Percentiles rank a stretch among this genome's conserved stretches.
phyloP scores from a whole-genome alignment of 2,888 invertebrate genomes.

The Parnassius mnemosyne region DNA sequence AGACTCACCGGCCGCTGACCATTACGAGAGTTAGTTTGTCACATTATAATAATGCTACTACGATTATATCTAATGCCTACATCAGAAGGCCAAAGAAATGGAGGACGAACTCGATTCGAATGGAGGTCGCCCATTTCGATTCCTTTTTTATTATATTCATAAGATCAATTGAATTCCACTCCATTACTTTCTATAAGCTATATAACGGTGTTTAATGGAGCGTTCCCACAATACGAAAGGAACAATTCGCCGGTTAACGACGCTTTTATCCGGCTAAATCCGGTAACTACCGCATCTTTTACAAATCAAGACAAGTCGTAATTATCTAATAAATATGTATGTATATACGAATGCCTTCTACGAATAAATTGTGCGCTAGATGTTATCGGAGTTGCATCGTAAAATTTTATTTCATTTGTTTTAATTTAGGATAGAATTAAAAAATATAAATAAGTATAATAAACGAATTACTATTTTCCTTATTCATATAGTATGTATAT shows the following conservation, averaged over 20 bases:
- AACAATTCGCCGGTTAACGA: constrained; percentile 18
- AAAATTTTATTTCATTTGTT: constrained; percentile 6
- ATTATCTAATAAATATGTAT: constrained; percentile 4
- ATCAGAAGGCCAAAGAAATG: too few species aligned
- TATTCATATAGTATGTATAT: too few species aligned
- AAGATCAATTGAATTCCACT: constrained; percentile 17
- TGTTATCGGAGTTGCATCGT: constrained; percentile 1
- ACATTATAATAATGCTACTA: too few species aligned
- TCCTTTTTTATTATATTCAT: constrained; percentile 12
- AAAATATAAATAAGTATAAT: neutral
- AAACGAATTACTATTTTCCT: constrained; percentile 1
- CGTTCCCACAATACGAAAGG: constrained; percentile 9
- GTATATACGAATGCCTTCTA: constrained; percentile 9
- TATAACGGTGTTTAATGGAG: constrained; percentile 25
- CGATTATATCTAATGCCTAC: too few species aligned
- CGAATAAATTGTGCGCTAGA: constrained; percentile 3
- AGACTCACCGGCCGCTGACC: too few species aligned
- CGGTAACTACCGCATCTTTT: constrained; percentile 22
- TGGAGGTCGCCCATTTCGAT: too few species aligned
- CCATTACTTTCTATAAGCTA: constrained; percentile 15
- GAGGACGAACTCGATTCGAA: too few species aligned
- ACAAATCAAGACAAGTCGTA: constrained; percentile 22
- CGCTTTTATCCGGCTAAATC: constrained; percentile 21
- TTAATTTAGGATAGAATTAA: neutral
- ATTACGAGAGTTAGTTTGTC: too few species aligned